A percentile compares a stretch with the other conserved stretches of the same genome.
phyloP scores from a whole-genome alignment of 1,140 invertebrate genomes.

The Maniola jurtina region DNA sequence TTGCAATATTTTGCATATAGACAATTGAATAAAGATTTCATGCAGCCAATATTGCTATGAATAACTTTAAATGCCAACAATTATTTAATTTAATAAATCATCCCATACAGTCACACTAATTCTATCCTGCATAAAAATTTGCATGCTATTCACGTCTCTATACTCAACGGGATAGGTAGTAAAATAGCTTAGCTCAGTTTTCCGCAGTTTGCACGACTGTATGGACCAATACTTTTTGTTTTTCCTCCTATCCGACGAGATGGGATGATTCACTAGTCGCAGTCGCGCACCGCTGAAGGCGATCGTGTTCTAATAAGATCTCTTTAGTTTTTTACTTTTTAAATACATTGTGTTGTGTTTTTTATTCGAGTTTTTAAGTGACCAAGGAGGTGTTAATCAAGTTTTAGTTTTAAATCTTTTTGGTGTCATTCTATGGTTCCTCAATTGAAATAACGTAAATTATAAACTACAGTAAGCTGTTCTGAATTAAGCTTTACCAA shows the following conservation, averaged over 20 bases:
- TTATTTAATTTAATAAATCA: slow-evolving; percentile 27
- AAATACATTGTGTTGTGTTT: slow-evolving; percentile 15
- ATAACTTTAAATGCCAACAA: not conserved
- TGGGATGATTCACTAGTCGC: slow-evolving; percentile 51
- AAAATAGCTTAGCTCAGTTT: slow-evolving; percentile 5
- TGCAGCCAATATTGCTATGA: too few relatives aligned
- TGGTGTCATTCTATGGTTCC: too few relatives aligned
- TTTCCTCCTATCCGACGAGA: slow-evolving; percentile 37
- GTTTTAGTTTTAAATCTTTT: not conserved
- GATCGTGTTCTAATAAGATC: slow-evolving; percentile 2
- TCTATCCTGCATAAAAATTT: not conserved
- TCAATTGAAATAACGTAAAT: too few relatives aligned
- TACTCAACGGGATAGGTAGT: not conserved
- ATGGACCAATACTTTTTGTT: slow-evolving; percentile 39
- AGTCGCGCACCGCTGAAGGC: slow-evolving; percentile 33
- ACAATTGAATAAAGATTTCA: not conserved
- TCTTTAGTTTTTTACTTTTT: slow-evolving; percentile 12
- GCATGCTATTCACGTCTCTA: slow-evolving; percentile 13
- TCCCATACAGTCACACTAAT: slow-evolving; percentile 1
- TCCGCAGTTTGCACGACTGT: not conserved
- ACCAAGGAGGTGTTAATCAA: not conserved
- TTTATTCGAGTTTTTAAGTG: not conserved
- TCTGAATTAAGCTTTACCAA: too few relatives aligned
- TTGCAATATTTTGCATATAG: not conserved
- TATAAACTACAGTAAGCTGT: too few relatives aligned